A percentile compares a stretch with the other conserved stretches of the same genome.
These are phyloP conservation scores for Megaleporinus macrocephalus DNA, from an alignment of 2,113 vertebrate genomes.

Conservation along the genomic window DNA sequence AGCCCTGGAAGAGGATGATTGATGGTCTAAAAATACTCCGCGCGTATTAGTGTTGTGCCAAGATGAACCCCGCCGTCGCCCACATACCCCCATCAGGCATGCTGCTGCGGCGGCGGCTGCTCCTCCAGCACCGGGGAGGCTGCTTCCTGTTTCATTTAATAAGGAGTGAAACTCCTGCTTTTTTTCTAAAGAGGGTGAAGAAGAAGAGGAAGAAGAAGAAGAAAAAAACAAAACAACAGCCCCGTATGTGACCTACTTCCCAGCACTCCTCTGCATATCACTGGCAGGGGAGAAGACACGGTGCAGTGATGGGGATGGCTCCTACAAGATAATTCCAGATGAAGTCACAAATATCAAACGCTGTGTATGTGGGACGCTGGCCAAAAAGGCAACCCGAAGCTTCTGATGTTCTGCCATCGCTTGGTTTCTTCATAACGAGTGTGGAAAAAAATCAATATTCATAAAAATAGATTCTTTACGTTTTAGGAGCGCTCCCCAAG, in stretches of 20 bases:
- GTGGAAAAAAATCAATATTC: conserved; percentile 14
- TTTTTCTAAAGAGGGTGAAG: background rate
- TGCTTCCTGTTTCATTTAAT: conserved; percentile 47
- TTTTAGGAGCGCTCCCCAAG: background rate
- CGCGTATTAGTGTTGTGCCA: conserved; percentile 39
- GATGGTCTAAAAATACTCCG: conserved; percentile 63
- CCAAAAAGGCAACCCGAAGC: background rate
- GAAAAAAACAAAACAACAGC: too few relatives aligned
- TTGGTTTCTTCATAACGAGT: background rate
- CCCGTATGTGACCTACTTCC: conserved; percentile 42
- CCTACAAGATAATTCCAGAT: conserved; percentile 23
- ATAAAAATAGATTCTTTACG: conserved; percentile 2
- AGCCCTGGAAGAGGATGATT: conserved; percentile 61
- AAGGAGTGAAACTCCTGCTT: conserved; percentile 10
- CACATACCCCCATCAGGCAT: conserved; percentile 48
- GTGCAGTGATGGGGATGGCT: conserved; percentile 10
- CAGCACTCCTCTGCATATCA: background rate
- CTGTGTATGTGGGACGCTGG: background rate
- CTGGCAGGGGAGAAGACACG: conserved; percentile 12
- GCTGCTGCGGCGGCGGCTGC: too few relatives aligned
- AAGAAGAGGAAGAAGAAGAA: background rate
- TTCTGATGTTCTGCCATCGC: conserved; percentile 14
- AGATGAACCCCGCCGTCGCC: conserved; percentile 45
- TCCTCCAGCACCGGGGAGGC: conserved; percentile 28
- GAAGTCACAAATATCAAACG: conserved; percentile 14